Percentiles rank a stretch among this genome's conserved stretches.
phyloP scores from a whole-genome alignment of 1,140 invertebrate genomes.

The Lethrus apterus region DNA sequence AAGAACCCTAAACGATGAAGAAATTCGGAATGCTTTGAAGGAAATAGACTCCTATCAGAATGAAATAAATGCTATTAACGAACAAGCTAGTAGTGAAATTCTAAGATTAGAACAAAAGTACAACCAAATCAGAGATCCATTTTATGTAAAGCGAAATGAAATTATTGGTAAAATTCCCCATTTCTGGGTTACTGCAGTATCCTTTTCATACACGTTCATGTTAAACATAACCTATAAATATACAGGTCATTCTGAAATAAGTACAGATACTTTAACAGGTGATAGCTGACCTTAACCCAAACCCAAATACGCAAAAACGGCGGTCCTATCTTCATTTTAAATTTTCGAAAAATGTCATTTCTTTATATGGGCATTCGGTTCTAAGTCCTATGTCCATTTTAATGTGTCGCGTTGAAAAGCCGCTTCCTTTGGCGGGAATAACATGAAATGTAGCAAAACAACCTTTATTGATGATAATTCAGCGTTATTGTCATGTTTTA shows the following conservation, averaged over 20 bases:
- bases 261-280: too few species aligned
- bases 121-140: conserved; percentile 79
- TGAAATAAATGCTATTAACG: conserved; percentile 74
- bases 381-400: too few species aligned
- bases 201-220: conserved; percentile 25
- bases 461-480: too few species aligned
- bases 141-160: conserved; percentile 76
- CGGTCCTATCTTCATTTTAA: too few species aligned
- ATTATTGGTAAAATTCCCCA: conserved; percentile 83
- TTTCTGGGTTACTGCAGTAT: conserved; percentile 87
- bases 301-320: too few species aligned
- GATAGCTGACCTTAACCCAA: too few species aligned
- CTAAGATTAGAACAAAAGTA: conserved; percentile 89
- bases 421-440: too few species aligned
- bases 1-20: conserved; percentile 19
- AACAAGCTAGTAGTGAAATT: conserved; percentile 85
- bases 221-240: conserved; percentile 54
- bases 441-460: too few species aligned
- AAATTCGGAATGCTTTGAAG: conserved; percentile 48
- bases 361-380: too few species aligned
- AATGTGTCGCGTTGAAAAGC: too few species aligned
- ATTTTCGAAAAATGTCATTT: too few species aligned
- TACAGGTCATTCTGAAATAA: neutral
- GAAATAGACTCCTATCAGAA: conserved; percentile 75
- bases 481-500: too few species aligned